A percentile compares a stretch with the other conserved stretches of the same genome.
Conservation (phyloP, 2,797 vertebrate species). For the Gephyroberyx darwinii region DNA sequence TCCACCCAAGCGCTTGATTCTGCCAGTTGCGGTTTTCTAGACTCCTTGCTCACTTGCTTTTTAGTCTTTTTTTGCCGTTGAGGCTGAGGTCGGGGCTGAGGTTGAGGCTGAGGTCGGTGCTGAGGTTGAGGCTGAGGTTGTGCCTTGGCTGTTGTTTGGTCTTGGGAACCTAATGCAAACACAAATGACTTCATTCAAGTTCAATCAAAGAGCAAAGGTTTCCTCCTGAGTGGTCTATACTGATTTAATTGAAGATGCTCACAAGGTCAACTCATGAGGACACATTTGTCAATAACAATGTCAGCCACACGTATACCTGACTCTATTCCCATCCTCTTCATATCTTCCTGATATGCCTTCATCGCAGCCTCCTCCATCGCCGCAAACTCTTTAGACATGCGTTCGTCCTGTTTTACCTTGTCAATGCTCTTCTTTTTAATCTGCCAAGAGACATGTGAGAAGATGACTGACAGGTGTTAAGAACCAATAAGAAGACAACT, state of each 20-base stretch:
- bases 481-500: constrained; percentile 45
- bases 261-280: background rate
- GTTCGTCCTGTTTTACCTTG: constrained; percentile 91
- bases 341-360: constrained; percentile 93
- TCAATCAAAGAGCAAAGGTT: background rate
- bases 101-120: constrained; percentile 1
- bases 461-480: constrained; percentile 36
- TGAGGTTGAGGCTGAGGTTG: constrained; percentile 25
- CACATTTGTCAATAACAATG: background rate
- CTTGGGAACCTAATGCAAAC: constrained; percentile 44
- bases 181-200: background rate
- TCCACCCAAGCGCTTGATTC: constrained; percentile 82
- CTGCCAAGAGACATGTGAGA: constrained; percentile 72
- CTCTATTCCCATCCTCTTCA: constrained; percentile 89
- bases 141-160: constrained; percentile 1
- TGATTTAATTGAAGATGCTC: background rate
- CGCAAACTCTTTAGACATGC: constrained; percentile 93
- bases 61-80: constrained; percentile 59
- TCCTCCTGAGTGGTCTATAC: background rate
- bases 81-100: constrained; percentile 12
- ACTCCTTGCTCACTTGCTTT: constrained; percentile 53
- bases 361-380: constrained; percentile 95
- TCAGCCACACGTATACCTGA: constrained; percentile 59
- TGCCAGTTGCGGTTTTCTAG: constrained; percentile 36
- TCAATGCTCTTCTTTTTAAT: constrained; percentile 96